Evolutionary conservation across 1,140 invertebrate species (phyloP).

Genomic region (Atta texana): DNA sequence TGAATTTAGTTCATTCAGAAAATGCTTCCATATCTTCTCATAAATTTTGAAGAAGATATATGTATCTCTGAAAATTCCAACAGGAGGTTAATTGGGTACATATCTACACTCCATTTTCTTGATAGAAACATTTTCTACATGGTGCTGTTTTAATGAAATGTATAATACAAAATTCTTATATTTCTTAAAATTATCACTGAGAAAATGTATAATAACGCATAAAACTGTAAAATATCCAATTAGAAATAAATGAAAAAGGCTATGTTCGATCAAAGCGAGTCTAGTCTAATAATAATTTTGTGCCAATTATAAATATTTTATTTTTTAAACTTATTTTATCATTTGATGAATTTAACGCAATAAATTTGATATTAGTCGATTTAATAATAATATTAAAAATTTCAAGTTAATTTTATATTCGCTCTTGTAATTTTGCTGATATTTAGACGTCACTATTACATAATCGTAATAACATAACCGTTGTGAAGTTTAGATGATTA

Average conservation of each 20-base stretch:
- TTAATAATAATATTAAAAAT: background rate
- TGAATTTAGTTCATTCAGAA: background rate
- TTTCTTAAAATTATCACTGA: background rate
- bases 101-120: background rate
- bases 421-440: background rate
- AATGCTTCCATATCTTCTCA: background rate
- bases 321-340: background rate
- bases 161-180: constrained; percentile 1
- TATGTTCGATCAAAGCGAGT: too few relatives aligned
- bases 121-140: background rate
- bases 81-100: background rate
- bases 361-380: background rate
- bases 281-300: too few relatives aligned
- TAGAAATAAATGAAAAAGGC: too few relatives aligned
- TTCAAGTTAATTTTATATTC: background rate
- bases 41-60: background rate
- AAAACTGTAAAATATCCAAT: background rate
- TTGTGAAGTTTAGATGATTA: background rate
- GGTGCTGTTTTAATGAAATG: constrained; percentile 5
- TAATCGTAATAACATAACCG: background rate
- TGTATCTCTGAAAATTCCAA: constrained; percentile 8
- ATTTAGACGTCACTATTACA: background rate
- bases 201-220: background rate
- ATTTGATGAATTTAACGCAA: background rate
- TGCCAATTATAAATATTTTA: background rate